phyloP scores from a whole-genome alignment of 1,140 invertebrate species.

The Microplitis mediator region DNA sequence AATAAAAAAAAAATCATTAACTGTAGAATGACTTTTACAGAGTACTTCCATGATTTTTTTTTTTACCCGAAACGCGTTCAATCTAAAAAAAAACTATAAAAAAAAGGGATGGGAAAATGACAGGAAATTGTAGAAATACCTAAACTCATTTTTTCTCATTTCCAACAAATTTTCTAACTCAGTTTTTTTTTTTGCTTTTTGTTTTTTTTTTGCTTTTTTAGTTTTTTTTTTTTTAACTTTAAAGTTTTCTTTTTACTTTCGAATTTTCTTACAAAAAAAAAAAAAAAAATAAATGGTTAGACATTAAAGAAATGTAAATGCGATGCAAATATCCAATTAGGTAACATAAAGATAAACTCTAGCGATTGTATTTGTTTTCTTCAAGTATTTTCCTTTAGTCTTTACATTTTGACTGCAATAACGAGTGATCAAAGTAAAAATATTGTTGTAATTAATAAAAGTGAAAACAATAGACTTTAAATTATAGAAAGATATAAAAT shows the following conservation, averaged over 20 bases:
- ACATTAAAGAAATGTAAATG: slow-evolving; percentile 10
- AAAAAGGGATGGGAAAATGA: neutral
- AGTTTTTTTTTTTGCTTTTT: no score
- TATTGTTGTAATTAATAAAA: no score
- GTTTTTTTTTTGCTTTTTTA: no score
- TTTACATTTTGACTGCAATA: neutral
- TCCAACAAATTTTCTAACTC: neutral
- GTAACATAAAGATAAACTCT: neutral
- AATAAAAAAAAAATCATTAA: slow-evolving; percentile 10
- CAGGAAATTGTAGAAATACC: neutral
- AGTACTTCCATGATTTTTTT: slow-evolving; percentile 1
- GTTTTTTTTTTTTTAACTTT: neutral
- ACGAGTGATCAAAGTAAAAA: neutral
- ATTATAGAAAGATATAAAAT: no score
- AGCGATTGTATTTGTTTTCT: neutral
- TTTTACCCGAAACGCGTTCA: neutral
- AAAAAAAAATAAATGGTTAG: neutral
- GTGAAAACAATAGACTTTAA: no score
- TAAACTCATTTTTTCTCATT: neutral
- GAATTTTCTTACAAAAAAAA: neutral
- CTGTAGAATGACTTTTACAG: slow-evolving; percentile 4
- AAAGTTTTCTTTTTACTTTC: neutral
- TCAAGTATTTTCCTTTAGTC: neutral
- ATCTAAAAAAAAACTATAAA: neutral
- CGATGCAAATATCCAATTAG: slow-evolving; percentile 18